A percentile compares a stretch with the other conserved stretches of the same genome.
Evolutionary conservation across 2,888 invertebrate genomes (phyloP).

Genomic region (Napeogenes sylphis): DNA sequence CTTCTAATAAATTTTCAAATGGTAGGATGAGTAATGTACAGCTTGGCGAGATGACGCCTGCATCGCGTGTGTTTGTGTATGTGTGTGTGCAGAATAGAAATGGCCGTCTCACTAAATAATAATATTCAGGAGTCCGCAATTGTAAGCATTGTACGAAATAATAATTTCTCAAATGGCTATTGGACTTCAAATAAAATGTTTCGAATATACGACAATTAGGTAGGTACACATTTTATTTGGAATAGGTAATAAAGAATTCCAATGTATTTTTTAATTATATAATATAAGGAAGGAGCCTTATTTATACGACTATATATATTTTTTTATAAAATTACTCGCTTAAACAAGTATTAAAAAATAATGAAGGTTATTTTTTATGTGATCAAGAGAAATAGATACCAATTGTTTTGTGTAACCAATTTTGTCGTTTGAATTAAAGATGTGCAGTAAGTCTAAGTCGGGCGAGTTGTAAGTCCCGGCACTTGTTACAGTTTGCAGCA

Average conservation of each 20-base stretch:
- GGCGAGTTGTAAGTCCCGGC: conserved; percentile 10
- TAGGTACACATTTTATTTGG: no score
- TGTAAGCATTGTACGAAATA: conserved; percentile 9
- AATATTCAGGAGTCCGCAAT: conserved; percentile 15
- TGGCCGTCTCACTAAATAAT: conserved; percentile 20
- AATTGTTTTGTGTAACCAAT: no score
- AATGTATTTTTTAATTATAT: no score
- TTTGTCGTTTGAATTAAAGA: no score
- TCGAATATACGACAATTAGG: no score
- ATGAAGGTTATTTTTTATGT: no score
- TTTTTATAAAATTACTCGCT: no score
- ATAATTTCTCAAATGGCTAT: conserved; percentile 7
- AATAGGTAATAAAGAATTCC: no score
- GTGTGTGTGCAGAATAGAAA: conserved; percentile 16
- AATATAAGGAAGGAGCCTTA: no score
- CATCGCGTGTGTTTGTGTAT: conserved; percentile 6
- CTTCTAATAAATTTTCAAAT: neutral
- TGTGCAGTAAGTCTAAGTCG: conserved; percentile 14
- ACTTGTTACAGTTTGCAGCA: conserved; percentile 12
- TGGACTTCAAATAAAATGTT: neutral
- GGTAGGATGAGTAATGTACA: conserved; percentile 4
- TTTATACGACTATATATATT: no score
- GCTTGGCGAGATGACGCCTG: neutral
- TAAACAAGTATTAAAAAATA: no score
- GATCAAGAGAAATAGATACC: no score